Base-by-base conservation (phyloP, 2,113 vertebrate species). In the Erpornis zantholeuca region DNA sequence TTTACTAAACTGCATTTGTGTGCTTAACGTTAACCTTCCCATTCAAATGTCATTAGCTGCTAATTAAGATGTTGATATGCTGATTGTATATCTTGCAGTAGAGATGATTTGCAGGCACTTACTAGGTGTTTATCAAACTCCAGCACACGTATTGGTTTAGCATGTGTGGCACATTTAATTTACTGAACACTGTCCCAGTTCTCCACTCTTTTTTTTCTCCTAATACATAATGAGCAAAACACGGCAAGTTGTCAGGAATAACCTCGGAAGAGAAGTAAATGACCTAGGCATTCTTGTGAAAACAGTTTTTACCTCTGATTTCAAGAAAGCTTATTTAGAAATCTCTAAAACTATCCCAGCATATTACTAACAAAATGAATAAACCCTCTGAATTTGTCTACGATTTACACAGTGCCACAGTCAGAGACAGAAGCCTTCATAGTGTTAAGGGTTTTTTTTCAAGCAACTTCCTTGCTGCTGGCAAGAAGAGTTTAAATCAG, bases 21-120 rank as follows among this genome's bases (percentile, higher is more conserved):
- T 52, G 47, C 87, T 96, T 92, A 96, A 93, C 6, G 9, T 95
- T 98, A 97, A 97, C 98, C 95, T 97, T 97, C 97, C 95, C 87
- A 91, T 97, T 94, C 96, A 97, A 95, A 97, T 97, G 97, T 96
- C 96, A 97, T 98, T 97, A 97, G 86, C 91, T 96, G 82, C 97
- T 98, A 98, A 98, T 98, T 97, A 98, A 98, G 97, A 97, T 97
- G 98, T 97, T 98, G 97, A 97, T 97, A 96, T 96, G 93, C 96
- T 97, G 97, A 97, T 97, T 97, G 97, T 97, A 88, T 94, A 96
- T 96, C 91, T 95, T 95, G 95, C 96, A 94, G 91, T 90, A 95
- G 95, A 96, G 93, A 94, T 95, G 94, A 97, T 97, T 97, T 97
- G 94, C 96, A 94, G 87, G 81, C 96, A 94, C 97, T 97, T 97